Evolutionary conservation across 2,113 vertebrate genomes (phyloP), one percentile per base, ranked within the genome.

Genomic region (Vulpes ferrilata): DNA sequence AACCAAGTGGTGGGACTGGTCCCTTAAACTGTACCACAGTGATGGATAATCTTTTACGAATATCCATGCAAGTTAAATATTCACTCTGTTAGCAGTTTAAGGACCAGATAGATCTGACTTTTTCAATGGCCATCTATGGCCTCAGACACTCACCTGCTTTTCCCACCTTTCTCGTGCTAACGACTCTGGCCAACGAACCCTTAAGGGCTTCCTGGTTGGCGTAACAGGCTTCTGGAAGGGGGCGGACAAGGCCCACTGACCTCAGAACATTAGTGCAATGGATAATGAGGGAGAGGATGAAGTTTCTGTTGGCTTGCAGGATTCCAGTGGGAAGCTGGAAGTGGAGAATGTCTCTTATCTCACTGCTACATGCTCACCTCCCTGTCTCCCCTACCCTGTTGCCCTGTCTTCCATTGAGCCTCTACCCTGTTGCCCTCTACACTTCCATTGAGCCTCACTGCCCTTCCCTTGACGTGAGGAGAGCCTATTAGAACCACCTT

Each of bases 231-330:
- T n/a, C 48, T 16, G 16, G 27, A 55, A 78, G 22, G 7, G 11
- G 53, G 38, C 35, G 6, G 25, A 76, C 2, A n/a, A 55, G 13
- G 38, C n/a, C 10, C 57, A 15, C 2, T 11, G 1, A 32, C 32
- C 48, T 79, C 15, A 53, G 60, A 48, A 23, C 3, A 1, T 2
- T 15, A 11, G 48, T 12, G 43, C 38, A 12, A n/a, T 19, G 5
- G 3, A 8, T 3, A 3, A 1, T 10, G 0, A 0, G 20, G 5
- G 23, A 51, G 64, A 89, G 22, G 11, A 3, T 0, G 32, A 78
- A 32, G 25, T 5, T 25, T 30, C 6, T 0, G 13, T 2, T 0
- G 30, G 57, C 25, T 81, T 4, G 0, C 19, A 55, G 38, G 64
- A 11, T 25, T 30, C 8, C 5, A 23, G n/a, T 1, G 22, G 30